Conservation (phyloP, 2,113 vertebrate genomes). For the Alouatta palliata region DNA sequence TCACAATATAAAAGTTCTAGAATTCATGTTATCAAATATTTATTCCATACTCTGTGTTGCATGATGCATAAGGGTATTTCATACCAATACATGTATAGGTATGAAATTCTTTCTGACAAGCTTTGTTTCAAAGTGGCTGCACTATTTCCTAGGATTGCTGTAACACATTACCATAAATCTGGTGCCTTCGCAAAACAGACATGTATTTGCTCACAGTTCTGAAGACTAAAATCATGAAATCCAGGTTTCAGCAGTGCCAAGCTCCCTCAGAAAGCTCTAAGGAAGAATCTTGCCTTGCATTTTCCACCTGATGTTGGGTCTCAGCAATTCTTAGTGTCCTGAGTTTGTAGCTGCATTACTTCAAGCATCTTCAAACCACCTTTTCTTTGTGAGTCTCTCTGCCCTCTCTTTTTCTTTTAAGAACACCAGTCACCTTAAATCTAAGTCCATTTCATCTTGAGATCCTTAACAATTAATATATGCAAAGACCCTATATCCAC, state of each 20-base stretch:
- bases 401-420: neutral
- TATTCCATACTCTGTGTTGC: neutral
- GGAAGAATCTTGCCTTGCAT: neutral
- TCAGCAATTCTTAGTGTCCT: neutral
- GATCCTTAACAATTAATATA: neutral
- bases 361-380: neutral
- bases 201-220: neutral
- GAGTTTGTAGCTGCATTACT: neutral
- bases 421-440: neutral
- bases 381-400: neutral
- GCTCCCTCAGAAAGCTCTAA: neutral
- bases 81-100: neutral
- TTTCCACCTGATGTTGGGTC: neutral
- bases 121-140: neutral
- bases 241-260: neutral
- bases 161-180: neutral
- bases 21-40: neutral
- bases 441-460: neutral
- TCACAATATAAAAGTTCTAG: neutral
- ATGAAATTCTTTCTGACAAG: neutral
- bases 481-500: neutral
- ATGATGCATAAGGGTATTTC: neutral
- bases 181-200: neutral
- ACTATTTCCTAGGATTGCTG: neutral
- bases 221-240: neutral